Evolutionary conservation across 2,113 vertebrate genomes (phyloP), one percentile per base, ranked within the genome.

Genomic region (Esox niger): DNA sequence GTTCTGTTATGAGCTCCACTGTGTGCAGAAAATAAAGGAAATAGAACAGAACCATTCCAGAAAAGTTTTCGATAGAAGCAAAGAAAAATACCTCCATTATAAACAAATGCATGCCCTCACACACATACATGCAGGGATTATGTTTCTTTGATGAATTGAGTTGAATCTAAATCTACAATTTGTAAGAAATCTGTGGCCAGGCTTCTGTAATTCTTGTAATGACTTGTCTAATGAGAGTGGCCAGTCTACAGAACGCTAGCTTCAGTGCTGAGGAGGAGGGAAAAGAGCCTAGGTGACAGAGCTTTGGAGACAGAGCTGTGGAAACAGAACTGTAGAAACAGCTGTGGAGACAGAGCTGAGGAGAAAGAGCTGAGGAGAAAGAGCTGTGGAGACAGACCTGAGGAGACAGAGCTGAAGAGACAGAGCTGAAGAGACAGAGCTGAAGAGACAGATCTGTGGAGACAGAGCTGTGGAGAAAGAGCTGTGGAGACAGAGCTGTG

Each of bases 211-310:
- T 84, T 84, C 80, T 71, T 83, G 68, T 88, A 87, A 87, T 86
- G 85, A 86, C 78, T 87, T 79, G 68, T 84, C 79, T 89, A 90
- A 89, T 87, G 82, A 87, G 88, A 88, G 81, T 78, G 77, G 68
- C 79, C 84, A 82, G 73, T 76, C 84, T 88, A 56, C 79, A 82
- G 82, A 84, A 84, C 73, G 27, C 61, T 74, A 78, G 79, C 80
- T 75, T 43, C 77, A 72, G 73, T 70, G 74, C 27, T 11, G 56
- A 70, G 83, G 85, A 89, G 84, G 88, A 23, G 2, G n/a, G n/a
- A n/a, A n/a, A n/a, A n/a, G n/a, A n/a, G n/a, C n/a, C n/a, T n/a
- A n/a, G n/a, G n/a, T n/a, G n/a, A n/a, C n/a, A n/a, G n/a, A n/a
- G n/a, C n/a, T n/a, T n/a, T n/a, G n/a, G n/a, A n/a, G n/a, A n/a